A percentile compares a stretch with the other conserved stretches of the same genome.
phyloP scores from a whole-genome alignment of 2,888 invertebrate species.

The Eurytoma adleriae region DNA sequence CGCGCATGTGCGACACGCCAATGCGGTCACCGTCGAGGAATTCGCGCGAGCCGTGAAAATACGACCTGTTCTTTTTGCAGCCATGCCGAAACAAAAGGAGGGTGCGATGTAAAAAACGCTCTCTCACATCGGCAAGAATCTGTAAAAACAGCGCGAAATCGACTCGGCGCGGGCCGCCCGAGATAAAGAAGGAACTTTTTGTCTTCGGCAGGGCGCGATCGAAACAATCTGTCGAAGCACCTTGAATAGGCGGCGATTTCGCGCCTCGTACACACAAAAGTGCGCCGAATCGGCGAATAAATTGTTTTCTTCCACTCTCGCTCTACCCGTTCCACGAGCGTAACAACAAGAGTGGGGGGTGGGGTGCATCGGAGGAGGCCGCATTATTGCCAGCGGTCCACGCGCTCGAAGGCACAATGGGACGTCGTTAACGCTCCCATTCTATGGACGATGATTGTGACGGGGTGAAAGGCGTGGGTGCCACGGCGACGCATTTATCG shows the following conservation, averaged over 20 bases:
- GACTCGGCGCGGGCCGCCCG: slow-evolving; percentile 26
- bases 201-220: slow-evolving; percentile 61
- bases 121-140: slow-evolving; percentile 46
- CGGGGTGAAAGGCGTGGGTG: slow-evolving; percentile 52
- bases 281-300: slow-evolving; percentile 49
- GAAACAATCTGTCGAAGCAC: slow-evolving; percentile 64
- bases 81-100: slow-evolving; percentile 46
- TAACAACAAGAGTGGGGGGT: slow-evolving; percentile 34
- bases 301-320: slow-evolving; percentile 41
- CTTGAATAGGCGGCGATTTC: slow-evolving; percentile 42
- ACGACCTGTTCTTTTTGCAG: slow-evolving; percentile 49
- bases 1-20: slow-evolving; percentile 50
- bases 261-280: slow-evolving; percentile 29
- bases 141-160: slow-evolving; percentile 51
- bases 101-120: slow-evolving; percentile 33
- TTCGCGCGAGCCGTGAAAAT: slow-evolving; percentile 55
- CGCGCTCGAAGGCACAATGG: slow-evolving; percentile 70
- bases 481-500: slow-evolving; percentile 2
- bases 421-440: slow-evolving; percentile 62
- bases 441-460: slow-evolving; percentile 55
- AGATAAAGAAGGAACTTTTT: slow-evolving; percentile 60
- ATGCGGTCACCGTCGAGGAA: slow-evolving; percentile 65
- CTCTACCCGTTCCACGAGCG: not conserved
- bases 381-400: slow-evolving; percentile 61
- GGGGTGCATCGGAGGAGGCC: slow-evolving; percentile 32